A percentile compares a stretch with the other conserved stretches of the same genome.
Evolutionary conservation across 2,113 vertebrate genomes (phyloP).

Genomic region (Choloepus hoffmanni): DNA sequence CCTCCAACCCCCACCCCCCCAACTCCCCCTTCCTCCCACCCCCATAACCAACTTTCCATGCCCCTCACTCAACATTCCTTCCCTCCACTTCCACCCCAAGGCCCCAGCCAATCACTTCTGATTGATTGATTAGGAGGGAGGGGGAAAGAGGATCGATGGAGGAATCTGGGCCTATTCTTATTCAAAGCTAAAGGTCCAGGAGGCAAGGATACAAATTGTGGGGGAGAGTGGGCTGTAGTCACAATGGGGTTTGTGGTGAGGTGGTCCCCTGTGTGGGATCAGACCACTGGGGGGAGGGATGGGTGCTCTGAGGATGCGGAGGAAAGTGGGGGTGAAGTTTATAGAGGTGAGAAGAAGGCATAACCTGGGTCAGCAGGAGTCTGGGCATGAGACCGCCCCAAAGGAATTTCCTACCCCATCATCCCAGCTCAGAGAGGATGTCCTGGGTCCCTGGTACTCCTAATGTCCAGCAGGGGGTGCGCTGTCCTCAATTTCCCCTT

Average conservation of each 20-base stretch:
- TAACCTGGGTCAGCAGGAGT: not conserved
- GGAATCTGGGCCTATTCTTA: conserved; percentile 63
- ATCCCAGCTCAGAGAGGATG: not conserved
- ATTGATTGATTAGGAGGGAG: conserved; percentile 70
- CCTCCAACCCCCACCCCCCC: not conserved
- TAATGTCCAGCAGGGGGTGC: conserved; percentile 67
- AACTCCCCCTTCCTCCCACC: not conserved
- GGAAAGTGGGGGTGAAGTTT: not conserved
- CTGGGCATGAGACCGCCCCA: not conserved
- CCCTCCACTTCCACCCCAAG: not conserved
- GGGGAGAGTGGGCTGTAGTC: not conserved
- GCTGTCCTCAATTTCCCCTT: not conserved
- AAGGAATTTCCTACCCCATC: not conserved
- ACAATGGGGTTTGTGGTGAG: not conserved
- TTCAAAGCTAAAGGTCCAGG: conserved; percentile 55
- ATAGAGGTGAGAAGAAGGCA: not conserved
- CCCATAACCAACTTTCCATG: not conserved
- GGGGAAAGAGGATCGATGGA: conserved; percentile 54
- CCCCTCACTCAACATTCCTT: not conserved
- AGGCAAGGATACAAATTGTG: conserved; percentile 29
- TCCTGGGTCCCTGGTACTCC: not conserved
- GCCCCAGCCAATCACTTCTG: conserved; percentile 61
- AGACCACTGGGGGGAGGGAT: not conserved
- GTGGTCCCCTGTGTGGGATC: not conserved
- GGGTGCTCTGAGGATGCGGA: not conserved